A percentile compares a stretch with the other conserved stretches of the same genome.
These are phyloP conservation scores for Enoplosus armatus DNA, from an alignment of 2,797 vertebrate species.

Conservation along the genomic window DNA sequence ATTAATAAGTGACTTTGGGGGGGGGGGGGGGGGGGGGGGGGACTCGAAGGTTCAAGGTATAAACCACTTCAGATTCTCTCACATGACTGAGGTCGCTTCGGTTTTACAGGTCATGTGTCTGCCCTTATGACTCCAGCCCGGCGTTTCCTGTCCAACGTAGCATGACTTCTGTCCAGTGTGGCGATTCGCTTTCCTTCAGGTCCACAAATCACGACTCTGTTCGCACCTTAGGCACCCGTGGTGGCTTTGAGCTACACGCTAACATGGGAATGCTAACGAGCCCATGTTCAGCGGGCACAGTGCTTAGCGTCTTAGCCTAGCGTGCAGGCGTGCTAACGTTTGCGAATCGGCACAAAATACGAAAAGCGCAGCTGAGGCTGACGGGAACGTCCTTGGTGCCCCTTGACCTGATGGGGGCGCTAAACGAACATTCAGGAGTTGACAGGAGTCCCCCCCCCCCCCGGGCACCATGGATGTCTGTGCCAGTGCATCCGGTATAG, in stretches of 20 bases:
- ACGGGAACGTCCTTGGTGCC: neutral
- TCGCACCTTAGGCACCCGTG: no score
- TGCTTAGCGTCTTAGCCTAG: neutral
- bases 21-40: no score
- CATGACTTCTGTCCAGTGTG: no score
- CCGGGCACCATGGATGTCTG: neutral
- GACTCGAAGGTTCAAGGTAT: conserved; percentile 72
- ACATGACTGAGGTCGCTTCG: conserved; percentile 35
- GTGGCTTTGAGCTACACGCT: neutral
- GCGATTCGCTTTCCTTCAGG: no score
- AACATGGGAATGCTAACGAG: neutral
- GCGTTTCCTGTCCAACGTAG: no score
- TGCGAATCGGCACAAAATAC: neutral
- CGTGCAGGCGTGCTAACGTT: neutral
- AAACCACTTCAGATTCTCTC: conserved; percentile 43
- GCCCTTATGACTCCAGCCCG: neutral
- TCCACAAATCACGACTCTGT: no score
- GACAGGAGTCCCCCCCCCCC: no score
- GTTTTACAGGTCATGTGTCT: conserved; percentile 10
- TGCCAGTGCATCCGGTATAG: neutral
- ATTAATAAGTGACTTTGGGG: conserved; percentile 71
- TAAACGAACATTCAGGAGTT: conserved; percentile 4
- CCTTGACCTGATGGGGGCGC: neutral
- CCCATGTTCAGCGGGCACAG: neutral
- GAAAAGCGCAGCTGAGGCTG: neutral